These are phyloP conservation scores for Phyllostomus hastatus DNA, from an alignment of 2,113 vertebrate species.

Conservation along the genomic window DNA sequence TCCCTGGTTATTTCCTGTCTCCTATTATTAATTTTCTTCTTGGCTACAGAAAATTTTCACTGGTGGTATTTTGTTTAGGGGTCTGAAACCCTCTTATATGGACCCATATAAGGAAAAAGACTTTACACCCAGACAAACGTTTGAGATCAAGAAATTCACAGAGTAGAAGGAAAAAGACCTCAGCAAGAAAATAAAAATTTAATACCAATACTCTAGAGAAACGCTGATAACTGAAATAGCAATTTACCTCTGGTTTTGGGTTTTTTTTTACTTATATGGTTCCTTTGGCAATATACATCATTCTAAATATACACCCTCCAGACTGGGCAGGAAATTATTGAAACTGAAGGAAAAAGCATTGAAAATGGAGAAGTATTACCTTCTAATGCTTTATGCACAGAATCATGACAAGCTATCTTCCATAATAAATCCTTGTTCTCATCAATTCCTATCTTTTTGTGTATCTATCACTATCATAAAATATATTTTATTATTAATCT, in stretches of 20 bases:
- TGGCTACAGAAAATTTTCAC: not conserved
- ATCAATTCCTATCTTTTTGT: not conserved
- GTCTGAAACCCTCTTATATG: not conserved
- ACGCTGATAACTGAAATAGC: not conserved
- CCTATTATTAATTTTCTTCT: not conserved
- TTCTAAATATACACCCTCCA: not conserved
- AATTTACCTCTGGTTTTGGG: not conserved
- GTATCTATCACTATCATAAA: not conserved
- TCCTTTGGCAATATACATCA: not conserved
- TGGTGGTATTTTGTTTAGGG: not conserved
- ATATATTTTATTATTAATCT: not conserved
- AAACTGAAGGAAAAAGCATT: not conserved
- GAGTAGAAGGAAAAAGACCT: not conserved
- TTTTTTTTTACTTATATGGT: not conserved
- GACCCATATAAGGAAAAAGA: not conserved
- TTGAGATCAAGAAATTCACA: not conserved
- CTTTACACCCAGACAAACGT: not conserved
- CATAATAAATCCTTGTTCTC: not conserved
- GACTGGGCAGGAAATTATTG: not conserved
- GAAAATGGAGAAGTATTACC: not conserved
- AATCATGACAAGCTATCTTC: not conserved
- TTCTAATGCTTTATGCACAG: not conserved
- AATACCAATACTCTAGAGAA: not conserved
- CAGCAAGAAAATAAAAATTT: not conserved
- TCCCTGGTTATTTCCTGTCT: not conserved